Evolutionary conservation across 2,113 vertebrate genomes (phyloP).

Genomic region (Tauraco erythrolophus): DNA sequence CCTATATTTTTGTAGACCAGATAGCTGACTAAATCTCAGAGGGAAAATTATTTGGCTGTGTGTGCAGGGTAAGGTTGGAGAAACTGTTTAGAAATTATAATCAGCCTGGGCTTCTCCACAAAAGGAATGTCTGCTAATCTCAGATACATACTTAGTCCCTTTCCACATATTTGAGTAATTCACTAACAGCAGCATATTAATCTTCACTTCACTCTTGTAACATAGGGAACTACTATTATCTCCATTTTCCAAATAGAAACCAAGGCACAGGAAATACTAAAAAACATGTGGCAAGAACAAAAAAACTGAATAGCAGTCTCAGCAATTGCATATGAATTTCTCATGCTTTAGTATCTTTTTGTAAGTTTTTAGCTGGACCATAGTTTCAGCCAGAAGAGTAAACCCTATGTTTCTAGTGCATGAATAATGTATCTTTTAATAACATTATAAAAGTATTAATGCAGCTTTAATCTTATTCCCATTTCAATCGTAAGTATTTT

Average conservation of each 20-base stretch:
- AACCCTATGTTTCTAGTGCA: not conserved
- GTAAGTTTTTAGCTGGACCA: not conserved
- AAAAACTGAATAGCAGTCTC: not conserved
- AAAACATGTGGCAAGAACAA: not conserved
- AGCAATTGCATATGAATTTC: not conserved
- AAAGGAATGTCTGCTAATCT: not conserved
- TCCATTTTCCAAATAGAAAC: not conserved
- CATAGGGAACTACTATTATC: not conserved
- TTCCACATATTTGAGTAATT: not conserved
- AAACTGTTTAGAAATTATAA: not conserved
- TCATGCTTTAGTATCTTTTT: not conserved
- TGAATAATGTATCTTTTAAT: slow-evolving; percentile 6
- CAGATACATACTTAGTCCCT: not conserved
- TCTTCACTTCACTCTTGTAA: not conserved
- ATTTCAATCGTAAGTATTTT: not conserved
- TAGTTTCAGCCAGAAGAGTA: not conserved
- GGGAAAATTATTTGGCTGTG: not conserved
- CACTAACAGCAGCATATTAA: not conserved
- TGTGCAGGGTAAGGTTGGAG: not conserved
- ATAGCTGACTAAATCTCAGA: not conserved
- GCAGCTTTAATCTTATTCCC: slow-evolving; percentile 7
- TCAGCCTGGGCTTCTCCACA: not conserved
- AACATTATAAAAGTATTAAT: not conserved
- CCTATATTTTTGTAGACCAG: not conserved
- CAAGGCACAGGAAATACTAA: not conserved